Conservation (phyloP, 2,888 invertebrate species). For the Drosophila atripex region DNA sequence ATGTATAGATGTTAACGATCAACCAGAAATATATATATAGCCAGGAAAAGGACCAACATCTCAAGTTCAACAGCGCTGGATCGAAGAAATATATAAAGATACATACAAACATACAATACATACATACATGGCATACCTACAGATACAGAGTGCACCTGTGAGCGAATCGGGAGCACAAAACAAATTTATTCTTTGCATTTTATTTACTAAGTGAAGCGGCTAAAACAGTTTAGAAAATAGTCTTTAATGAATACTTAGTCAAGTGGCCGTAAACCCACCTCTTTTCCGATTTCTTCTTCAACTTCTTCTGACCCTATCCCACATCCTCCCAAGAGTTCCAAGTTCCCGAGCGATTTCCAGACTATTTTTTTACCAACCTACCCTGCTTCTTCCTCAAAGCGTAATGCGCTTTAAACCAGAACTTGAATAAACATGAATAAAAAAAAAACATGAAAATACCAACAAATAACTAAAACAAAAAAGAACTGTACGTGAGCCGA, state of each 20-base stretch:
- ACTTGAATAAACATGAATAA: no score
- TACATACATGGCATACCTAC: slow-evolving; percentile 14
- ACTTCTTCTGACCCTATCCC: background rate
- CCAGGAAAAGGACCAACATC: slow-evolving; percentile 44
- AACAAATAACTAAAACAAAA: slow-evolving; percentile 8
- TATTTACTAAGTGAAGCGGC: slow-evolving; percentile 69
- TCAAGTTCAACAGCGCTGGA: slow-evolving; percentile 42
- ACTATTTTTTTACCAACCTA: slow-evolving; percentile 5
- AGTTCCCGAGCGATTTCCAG: background rate
- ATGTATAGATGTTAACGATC: slow-evolving; percentile 20
- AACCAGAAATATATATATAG: slow-evolving; percentile 11
- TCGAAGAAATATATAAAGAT: slow-evolving; percentile 7
- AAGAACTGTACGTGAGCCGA: slow-evolving; percentile 26
- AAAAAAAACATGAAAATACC: slow-evolving; percentile 3
- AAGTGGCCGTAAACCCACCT: slow-evolving; percentile 45
- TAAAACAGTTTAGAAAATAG: slow-evolving; percentile 55
- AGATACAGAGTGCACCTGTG: background rate
- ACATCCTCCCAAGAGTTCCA: background rate
- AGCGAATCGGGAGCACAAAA: slow-evolving; percentile 39
- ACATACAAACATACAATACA: no score
- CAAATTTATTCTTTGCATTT: slow-evolving; percentile 71
- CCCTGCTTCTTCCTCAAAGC: slow-evolving; percentile 12
- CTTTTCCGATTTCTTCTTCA: background rate
- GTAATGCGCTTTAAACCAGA: slow-evolving; percentile 14
- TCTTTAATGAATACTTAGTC: slow-evolving; percentile 59